Base-by-base conservation (phyloP, 2,113 vertebrate genomes). In the Seriola quinqueradiata region DNA sequence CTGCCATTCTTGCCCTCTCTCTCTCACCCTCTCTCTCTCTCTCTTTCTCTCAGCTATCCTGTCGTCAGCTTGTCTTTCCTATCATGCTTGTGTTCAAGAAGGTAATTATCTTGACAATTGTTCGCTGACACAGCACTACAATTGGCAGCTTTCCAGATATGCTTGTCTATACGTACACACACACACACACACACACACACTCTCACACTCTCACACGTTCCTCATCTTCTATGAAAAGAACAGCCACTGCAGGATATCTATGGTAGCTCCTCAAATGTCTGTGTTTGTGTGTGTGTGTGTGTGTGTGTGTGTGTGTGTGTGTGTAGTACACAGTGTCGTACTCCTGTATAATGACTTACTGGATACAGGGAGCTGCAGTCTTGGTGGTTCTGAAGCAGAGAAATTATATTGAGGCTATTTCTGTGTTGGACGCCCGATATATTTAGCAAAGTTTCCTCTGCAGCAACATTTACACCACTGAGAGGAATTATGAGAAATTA, bases 31-130 rank as follows among this genome's bases (percentile, higher is more conserved):
- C 67, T 14, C 50, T 19, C 13, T 34, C n/a, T 36, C 60, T 48
- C 44, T 64, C 25, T 28, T 68, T 52, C 38, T 44, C 70, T 42
- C 68, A 3, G 52, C 54, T 6, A 36, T 60, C 70, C 88, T 58
- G 70, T 76, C n/a, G 50, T 88, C 88, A 74, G 54, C 77, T 42
- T 50, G 65, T 84, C 80, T 71, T 44, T 55, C 66, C 84, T 82
- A 89, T 90, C 82, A 1, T 32, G 44, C 36, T 64, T 52, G 38
- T 16, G 21, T 46, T 83, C 69, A 60, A 66, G 74, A 84, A 84
- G 82, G 79, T 80, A 83, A 90, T 90, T 89, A 87, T 66, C 71
- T 78, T n/a, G 16, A 10, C 34, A 11, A 79, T 85, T 80, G 88
- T 81, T 77, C 73, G 83, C 55, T 34, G 65, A 72, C 60, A 21